Evolutionary conservation across 2,888 invertebrate species (phyloP).

Genomic region (Lepidochrysops patricia): DNA sequence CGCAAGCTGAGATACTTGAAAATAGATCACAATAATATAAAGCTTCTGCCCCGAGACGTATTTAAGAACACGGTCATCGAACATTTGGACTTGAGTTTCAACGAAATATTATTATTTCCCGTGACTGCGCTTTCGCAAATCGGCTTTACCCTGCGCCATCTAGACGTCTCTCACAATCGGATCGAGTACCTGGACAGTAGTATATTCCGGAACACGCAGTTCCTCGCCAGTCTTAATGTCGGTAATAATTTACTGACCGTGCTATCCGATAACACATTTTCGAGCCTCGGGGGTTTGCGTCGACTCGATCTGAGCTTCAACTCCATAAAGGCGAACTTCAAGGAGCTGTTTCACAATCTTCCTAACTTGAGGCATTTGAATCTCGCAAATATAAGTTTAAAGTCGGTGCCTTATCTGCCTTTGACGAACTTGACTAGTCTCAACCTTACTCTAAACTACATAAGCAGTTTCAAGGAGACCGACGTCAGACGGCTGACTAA

Average conservation of each 20-base stretch:
- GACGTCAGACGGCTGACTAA: slow-evolving; percentile 81
- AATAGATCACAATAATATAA: slow-evolving; percentile 81
- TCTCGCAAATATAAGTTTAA: slow-evolving; percentile 84
- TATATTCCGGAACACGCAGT: slow-evolving; percentile 88
- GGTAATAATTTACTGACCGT: slow-evolving; percentile 88
- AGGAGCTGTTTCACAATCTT: slow-evolving; percentile 90
- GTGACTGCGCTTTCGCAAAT: slow-evolving; percentile 85
- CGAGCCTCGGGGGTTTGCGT: slow-evolving; percentile 84
- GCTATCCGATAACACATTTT: slow-evolving; percentile 91
- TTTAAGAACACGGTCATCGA: slow-evolving; percentile 87
- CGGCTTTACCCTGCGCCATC: slow-evolving; percentile 83
- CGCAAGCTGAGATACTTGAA: slow-evolving; percentile 82
- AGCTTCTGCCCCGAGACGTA: slow-evolving; percentile 83
- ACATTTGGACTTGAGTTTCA: slow-evolving; percentile 85
- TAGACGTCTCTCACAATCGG: slow-evolving; percentile 85
- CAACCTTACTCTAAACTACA: slow-evolving; percentile 85
- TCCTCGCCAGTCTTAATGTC: slow-evolving; percentile 83
- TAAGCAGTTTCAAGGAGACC: slow-evolving; percentile 81
- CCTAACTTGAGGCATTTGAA: slow-evolving; percentile 86
- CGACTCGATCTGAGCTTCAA: slow-evolving; percentile 87
- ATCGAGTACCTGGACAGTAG: slow-evolving; percentile 91
- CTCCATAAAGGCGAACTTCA: slow-evolving; percentile 87
- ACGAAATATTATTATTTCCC: slow-evolving; percentile 86
- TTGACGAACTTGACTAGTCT: slow-evolving; percentile 85
- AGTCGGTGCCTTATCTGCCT: slow-evolving; percentile 83